phyloP scores from a whole-genome alignment of 2,888 invertebrate species.

The Eurytoma adleriae region DNA sequence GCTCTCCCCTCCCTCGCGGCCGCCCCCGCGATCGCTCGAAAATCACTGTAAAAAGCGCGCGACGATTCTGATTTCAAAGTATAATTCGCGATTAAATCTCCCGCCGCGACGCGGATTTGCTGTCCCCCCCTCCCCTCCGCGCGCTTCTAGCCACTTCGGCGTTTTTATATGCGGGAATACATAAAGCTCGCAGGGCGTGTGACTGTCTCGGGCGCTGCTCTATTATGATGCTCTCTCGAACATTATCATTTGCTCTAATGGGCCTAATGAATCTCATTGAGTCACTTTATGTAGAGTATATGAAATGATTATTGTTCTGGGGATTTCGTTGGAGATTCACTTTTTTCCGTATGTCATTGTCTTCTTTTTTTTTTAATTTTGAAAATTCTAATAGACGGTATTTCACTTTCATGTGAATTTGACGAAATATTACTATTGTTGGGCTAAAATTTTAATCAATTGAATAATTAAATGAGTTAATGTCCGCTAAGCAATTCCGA shows the following conservation, averaged over 20 bases:
- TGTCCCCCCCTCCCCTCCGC: conserved; percentile 7
- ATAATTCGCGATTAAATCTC: conserved; percentile 46
- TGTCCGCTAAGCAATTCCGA: no score
- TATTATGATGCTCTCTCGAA: not conserved
- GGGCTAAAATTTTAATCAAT: no score
- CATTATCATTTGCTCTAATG: conserved; percentile 19
- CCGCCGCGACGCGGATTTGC: not conserved
- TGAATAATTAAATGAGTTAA: no score
- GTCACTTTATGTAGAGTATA: no score
- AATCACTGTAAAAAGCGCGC: conserved; percentile 41
- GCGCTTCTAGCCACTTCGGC: not conserved
- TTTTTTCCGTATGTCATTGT: no score
- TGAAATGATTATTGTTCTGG: no score
- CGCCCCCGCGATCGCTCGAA: conserved; percentile 30
- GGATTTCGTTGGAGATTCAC: no score
- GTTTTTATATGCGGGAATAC: conserved; percentile 7
- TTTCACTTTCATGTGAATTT: no score
- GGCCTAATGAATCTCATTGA: no score
- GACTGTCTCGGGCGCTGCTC: conserved; percentile 1
- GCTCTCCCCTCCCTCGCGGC: not conserved
- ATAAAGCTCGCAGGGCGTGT: conserved; percentile 9
- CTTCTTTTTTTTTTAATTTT: not conserved
- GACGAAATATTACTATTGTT: no score
- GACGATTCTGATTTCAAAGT: conserved; percentile 43
- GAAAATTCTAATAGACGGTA: no score